Base-by-base conservation (phyloP, 2,888 invertebrate genomes). In the Acutogordius australiensis region DNA sequence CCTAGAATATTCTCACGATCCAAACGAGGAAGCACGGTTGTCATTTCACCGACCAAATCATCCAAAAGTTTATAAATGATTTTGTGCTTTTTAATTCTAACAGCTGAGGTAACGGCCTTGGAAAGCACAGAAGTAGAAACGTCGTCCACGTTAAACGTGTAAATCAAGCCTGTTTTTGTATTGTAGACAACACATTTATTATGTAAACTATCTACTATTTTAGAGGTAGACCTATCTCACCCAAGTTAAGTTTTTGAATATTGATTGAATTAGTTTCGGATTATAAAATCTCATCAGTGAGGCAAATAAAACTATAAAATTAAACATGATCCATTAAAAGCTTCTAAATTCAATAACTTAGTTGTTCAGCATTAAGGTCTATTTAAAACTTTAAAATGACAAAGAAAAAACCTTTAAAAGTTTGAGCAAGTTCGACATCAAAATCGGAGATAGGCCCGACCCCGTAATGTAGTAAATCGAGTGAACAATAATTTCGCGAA, bases 31-130 rank as follows among this genome's bases (percentile, higher is more conserved):
- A 94, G 74, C 66, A 77, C 74, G 1, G 71, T 71, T 65, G 77
- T 81, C 60, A 97, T 77, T 71, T 84, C 81, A 1, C 65, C 62
- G 67, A 82, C 84, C 0, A 97, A 70, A 68, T 87, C 82, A 66
- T 91, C 88, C 21, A 97, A 78, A 62, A 94, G 73, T 64, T 82
- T 80, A 72, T 97, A 97, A 65, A 97, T 94, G 29, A 97, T 79
- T 71, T 90, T 88, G 70, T 80, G 80, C 51, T 76, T 70, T 66
- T 78, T 78, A 30, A 91, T 72, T 0, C 70, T 62, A 1, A 88
- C 76, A 13, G 70, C 70, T 60, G 71, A 72, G 4, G 68, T 67
- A 62, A 75, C 74, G n/a, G n/a, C n/a, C n/a, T n/a, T n/a, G n/a
- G n/a, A n/a, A 0, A 80, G 51, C 18, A 8, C 51, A 23, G 8